Evolutionary conservation across 2,113 vertebrate species (phyloP).

Genomic region (Typhlomys cinereus): DNA sequence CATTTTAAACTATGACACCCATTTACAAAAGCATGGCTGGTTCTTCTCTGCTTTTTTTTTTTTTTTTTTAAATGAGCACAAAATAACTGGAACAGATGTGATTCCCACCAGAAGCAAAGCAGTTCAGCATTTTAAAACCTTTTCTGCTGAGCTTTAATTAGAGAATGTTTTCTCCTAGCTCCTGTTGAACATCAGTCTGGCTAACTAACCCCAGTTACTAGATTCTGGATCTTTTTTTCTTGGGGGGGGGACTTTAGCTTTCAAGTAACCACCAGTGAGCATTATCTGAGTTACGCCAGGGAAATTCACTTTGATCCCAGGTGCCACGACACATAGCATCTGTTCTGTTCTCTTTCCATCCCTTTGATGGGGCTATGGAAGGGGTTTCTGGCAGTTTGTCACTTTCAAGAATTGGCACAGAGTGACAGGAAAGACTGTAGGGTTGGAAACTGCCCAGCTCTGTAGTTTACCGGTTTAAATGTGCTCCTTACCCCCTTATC

Average conservation of each 20-base stretch:
- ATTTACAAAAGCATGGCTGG: no score
- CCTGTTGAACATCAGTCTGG: not conserved
- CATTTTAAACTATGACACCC: no score
- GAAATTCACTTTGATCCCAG: constrained; percentile 5
- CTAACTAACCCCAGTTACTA: not conserved
- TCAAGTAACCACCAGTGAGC: not conserved
- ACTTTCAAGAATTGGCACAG: not conserved
- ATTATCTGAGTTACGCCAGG: not conserved
- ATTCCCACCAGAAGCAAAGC: not conserved
- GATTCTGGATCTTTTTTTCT: not conserved
- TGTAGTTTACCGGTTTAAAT: not conserved
- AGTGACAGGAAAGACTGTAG: not conserved
- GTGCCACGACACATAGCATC: not conserved
- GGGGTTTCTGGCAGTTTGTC: not conserved
- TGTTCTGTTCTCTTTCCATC: not conserved
- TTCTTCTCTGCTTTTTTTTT: no score
- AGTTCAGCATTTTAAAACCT: not conserved
- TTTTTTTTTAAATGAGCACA: not conserved
- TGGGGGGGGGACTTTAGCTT: rapidly evolving
- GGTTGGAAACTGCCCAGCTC: not conserved
- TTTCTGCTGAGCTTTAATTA: not conserved
- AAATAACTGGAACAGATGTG: not conserved
- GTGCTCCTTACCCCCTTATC: not conserved
- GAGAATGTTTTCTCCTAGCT: not conserved
- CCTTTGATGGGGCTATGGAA: no score